Conservation (phyloP, 2,888 invertebrate species). For the Idaea dimidiata region DNA sequence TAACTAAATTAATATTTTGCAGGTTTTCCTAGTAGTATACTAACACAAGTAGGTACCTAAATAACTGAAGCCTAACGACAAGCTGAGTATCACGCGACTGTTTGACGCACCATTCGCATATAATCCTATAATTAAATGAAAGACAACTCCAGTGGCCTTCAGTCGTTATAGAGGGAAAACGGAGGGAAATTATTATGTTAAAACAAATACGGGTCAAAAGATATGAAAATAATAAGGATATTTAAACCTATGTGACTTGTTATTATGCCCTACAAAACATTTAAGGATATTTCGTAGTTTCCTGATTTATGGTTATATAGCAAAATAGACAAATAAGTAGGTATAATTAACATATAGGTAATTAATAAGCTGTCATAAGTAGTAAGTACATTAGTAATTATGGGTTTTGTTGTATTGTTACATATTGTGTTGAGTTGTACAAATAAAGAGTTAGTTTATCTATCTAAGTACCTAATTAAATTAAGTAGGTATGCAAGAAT, state of each 20-base stretch:
- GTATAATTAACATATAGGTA: too few species aligned
- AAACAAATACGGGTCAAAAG: background rate
- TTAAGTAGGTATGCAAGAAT: too few species aligned
- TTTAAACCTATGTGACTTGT: background rate
- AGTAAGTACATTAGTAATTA: too few species aligned
- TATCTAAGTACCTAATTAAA: too few species aligned
- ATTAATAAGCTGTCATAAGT: too few species aligned
- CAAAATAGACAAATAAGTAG: too few species aligned
- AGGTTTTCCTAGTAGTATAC: background rate
- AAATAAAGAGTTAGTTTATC: too few species aligned
- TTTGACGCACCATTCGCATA: background rate
- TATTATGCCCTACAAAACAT: background rate
- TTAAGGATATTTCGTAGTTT: background rate
- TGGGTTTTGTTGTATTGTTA: too few species aligned
- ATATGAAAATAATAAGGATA: background rate
- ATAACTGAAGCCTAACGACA: background rate
- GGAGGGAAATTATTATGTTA: background rate
- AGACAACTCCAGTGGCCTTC: background rate
- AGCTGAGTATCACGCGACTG: background rate
- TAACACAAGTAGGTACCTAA: background rate
- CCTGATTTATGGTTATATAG: background rate
- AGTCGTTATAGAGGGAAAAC: background rate
- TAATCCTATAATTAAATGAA: background rate
- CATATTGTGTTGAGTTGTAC: too few species aligned
- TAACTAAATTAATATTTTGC: background rate